These are phyloP conservation scores for Caenorhabditis japonica DNA, from an alignment of 2,888 invertebrate genomes.

Conservation along the genomic window DNA sequence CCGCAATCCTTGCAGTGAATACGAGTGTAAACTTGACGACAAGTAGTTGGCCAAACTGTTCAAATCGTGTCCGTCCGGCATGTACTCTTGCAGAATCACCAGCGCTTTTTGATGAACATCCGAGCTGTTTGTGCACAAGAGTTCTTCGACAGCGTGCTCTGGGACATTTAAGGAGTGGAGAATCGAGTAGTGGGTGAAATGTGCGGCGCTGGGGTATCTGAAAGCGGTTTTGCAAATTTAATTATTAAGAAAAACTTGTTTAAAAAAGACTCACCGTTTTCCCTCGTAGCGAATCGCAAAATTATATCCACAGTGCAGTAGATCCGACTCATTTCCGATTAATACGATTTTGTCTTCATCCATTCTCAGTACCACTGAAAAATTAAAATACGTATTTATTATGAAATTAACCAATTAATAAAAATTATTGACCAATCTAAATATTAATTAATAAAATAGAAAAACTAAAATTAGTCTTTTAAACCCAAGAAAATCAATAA, in stretches of 20 bases:
- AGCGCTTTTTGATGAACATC: conserved; percentile 66
- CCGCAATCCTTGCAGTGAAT: conserved; percentile 70
- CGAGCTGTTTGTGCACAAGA: conserved; percentile 65
- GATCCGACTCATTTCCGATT: conserved; percentile 73
- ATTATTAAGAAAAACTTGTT: background rate
- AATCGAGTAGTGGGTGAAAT: conserved; percentile 73
- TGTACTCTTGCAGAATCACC: conserved; percentile 65
- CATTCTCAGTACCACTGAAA: conserved; percentile 37
- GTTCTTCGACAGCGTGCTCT: conserved; percentile 68
- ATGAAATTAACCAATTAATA: background rate
- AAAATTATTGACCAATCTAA: background rate
- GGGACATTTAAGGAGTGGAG: conserved; percentile 63
- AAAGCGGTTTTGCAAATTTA: too few relatives aligned
- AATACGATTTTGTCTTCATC: conserved; percentile 73
- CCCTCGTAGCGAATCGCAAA: conserved; percentile 70
- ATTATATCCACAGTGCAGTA: conserved; percentile 73
- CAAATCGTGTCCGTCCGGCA: conserved; percentile 73
- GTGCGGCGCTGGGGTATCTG: conserved; percentile 73
- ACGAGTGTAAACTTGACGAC: conserved; percentile 64
- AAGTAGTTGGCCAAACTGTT: conserved; percentile 68
- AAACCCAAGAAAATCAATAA: conserved; percentile 1
- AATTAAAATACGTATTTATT: background rate
- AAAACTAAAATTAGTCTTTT: background rate
- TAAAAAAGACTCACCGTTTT: conserved; percentile 62
- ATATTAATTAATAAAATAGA: background rate